Percentiles rank a stretch among this genome's conserved stretches.
These are phyloP conservation scores for Chroicocephalus ridibundus DNA, from an alignment of 2,113 vertebrate genomes.

Conservation along the genomic window DNA sequence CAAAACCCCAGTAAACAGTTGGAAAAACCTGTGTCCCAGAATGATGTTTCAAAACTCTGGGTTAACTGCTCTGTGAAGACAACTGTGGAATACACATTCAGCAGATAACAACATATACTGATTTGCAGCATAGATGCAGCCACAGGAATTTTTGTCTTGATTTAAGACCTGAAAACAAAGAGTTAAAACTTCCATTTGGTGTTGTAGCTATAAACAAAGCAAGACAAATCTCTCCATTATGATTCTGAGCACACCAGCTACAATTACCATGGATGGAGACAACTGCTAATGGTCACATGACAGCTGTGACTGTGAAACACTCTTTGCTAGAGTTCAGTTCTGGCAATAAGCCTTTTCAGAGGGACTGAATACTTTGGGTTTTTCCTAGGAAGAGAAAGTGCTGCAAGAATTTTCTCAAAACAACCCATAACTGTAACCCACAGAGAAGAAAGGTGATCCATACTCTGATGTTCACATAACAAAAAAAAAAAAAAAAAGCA, in stretches of 20 bases:
- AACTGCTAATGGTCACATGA: slow-evolving; percentile 3
- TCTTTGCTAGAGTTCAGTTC: neutral
- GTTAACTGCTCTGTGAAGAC: neutral
- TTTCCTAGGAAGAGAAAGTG: neutral
- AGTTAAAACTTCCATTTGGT: neutral
- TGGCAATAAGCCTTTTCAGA: neutral
- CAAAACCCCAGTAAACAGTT: neutral
- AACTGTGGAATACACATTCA: neutral
- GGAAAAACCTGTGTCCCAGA: neutral
- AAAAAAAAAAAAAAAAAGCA: neutral
- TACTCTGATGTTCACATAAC: neutral
- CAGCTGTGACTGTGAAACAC: neutral
- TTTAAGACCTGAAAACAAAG: neutral
- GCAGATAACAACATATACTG: neutral
- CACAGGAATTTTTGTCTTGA: neutral
- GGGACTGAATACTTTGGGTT: neutral
- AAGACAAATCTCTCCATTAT: neutral
- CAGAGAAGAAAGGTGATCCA: neutral
- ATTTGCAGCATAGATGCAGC: neutral
- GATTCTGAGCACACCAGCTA: slow-evolving; percentile 21
- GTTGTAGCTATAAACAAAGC: neutral
- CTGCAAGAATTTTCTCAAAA: neutral
- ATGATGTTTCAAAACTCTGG: neutral
- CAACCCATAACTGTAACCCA: neutral
- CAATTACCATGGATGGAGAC: neutral